These are phyloP conservation scores for Galbula dea DNA, from an alignment of 2,113 vertebrate genomes.

Conservation along the genomic window DNA sequence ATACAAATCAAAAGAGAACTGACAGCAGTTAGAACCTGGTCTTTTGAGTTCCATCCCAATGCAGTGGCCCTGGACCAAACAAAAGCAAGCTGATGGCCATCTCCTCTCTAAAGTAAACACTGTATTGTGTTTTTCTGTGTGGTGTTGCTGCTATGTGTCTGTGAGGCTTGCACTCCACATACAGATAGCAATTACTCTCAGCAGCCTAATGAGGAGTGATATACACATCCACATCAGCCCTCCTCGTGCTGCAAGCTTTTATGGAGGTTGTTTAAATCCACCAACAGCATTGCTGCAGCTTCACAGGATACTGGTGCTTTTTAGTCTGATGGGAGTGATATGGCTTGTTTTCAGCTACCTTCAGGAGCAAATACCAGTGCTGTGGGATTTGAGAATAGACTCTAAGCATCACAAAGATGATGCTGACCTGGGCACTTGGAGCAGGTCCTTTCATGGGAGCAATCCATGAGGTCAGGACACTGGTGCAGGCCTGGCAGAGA, in stretches of 20 bases:
- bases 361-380: neutral
- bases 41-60: neutral
- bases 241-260: neutral
- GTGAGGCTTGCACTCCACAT: neutral
- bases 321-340: conserved; percentile 22
- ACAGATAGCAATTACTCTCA: neutral
- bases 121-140: neutral
- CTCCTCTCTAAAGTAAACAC: neutral
- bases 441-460: rapidly evolving
- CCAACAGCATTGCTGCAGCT: neutral
- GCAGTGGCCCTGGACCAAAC: neutral
- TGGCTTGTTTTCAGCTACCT: conserved; percentile 23
- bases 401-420: neutral
- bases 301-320: neutral
- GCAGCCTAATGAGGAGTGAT: neutral
- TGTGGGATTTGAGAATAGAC: neutral
- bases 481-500: neutral
- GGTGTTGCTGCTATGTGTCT: neutral
- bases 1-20: rapidly evolving
- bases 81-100: neutral
- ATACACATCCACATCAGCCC: neutral
- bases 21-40: neutral
- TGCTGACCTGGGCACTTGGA: neutral
- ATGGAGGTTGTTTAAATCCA: conserved; percentile 14
- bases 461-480: neutral